These are phyloP conservation scores for Eristalis tenax DNA, from an alignment of 2,888 invertebrate genomes.

Conservation along the genomic window DNA sequence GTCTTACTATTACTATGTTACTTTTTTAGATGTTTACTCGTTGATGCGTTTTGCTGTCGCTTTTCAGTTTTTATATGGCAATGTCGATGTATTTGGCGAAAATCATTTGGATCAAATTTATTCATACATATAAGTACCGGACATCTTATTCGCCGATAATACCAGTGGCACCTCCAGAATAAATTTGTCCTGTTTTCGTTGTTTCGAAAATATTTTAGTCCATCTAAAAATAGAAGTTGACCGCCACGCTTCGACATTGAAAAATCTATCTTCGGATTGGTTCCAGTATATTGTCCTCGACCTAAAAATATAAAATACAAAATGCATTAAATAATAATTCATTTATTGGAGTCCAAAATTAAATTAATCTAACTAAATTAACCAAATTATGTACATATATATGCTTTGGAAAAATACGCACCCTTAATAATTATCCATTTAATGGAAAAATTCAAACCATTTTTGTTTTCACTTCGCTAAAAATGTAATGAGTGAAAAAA, in stretches of 20 bases:
- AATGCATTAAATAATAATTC: background rate
- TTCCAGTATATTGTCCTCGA: background rate
- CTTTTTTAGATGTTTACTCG: background rate
- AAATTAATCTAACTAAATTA: background rate
- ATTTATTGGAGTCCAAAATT: background rate
- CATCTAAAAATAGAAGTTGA: constrained; percentile 76
- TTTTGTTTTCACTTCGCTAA: background rate
- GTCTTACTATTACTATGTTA: background rate
- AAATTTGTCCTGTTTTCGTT: constrained; percentile 80
- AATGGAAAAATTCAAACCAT: background rate
- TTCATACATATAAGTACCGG: constrained; percentile 81
- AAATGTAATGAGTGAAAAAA: background rate
- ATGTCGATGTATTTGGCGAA: constrained; percentile 80
- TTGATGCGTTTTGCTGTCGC: constrained; percentile 58
- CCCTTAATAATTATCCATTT: background rate
- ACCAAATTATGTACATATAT: background rate
- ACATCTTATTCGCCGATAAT: constrained; percentile 79
- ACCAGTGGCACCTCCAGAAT: constrained; percentile 81
- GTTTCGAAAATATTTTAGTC: constrained; percentile 80
- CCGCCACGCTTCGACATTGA: constrained; percentile 76
- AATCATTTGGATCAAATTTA: constrained; percentile 78
- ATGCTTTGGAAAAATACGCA: background rate
- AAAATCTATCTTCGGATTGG: constrained; percentile 74
- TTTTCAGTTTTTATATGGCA: constrained; percentile 77
- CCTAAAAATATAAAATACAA: background rate